Percentiles rank a stretch among this genome's conserved stretches.
These are phyloP conservation scores for Heliconius ethilla DNA, from an alignment of 2,888 invertebrate genomes.

Conservation along the genomic window DNA sequence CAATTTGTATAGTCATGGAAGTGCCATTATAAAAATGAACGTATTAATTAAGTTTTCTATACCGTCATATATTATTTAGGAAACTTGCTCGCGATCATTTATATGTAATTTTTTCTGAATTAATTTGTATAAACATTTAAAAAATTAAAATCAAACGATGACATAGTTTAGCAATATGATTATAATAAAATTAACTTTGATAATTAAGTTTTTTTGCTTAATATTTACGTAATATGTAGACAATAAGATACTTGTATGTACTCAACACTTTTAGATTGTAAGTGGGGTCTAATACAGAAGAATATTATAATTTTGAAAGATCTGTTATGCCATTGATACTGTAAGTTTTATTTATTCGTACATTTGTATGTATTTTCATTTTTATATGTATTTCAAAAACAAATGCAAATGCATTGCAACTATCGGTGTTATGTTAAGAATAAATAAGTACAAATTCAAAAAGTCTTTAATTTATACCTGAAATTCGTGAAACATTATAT, in stretches of 20 bases:
- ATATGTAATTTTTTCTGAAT: neutral
- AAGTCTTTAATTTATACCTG: neutral
- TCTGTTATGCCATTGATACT: slow-evolving; percentile 74
- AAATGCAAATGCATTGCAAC: slow-evolving; percentile 34
- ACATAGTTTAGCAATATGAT: neutral
- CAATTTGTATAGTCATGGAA: slow-evolving; percentile 38
- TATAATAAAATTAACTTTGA: neutral
- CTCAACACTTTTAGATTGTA: slow-evolving; percentile 21
- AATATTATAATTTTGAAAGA: slow-evolving; percentile 51
- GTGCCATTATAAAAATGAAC: slow-evolving; percentile 42
- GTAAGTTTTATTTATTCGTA: slow-evolving; percentile 68
- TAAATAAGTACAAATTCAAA: slow-evolving; percentile 38
- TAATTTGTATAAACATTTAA: neutral
- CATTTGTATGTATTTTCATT: slow-evolving; percentile 47
- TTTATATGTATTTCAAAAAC: slow-evolving; percentile 28
- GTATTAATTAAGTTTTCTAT: slow-evolving; percentile 17
- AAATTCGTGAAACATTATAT: too few relatives aligned
- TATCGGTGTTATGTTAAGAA: slow-evolving; percentile 43
- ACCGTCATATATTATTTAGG: neutral
- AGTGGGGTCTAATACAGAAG: slow-evolving; percentile 28
- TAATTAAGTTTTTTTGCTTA: slow-evolving; percentile 1
- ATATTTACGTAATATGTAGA: slow-evolving; percentile 26
- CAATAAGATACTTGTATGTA: slow-evolving; percentile 14
- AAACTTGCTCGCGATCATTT: neutral
- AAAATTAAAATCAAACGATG: neutral